Base-by-base conservation (phyloP, 2,113 vertebrate species). In the Platycercus adscitus region DNA sequence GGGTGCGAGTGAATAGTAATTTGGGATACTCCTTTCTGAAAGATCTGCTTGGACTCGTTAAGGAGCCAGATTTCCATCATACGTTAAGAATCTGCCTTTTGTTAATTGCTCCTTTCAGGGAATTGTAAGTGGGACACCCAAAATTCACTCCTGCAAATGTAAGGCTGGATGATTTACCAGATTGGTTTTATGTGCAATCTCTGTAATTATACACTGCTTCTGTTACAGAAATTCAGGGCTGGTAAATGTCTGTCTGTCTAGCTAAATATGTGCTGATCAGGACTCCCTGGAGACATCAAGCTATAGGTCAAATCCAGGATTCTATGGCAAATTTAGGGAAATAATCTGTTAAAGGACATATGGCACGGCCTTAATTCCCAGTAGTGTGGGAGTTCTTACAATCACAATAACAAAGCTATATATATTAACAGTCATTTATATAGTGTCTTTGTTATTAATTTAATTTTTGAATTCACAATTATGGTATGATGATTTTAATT, bases 181-280 rank as follows among this genome's bases (percentile, higher is more conserved):
- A 15, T 24, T 76, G 21, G 65, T 94, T 70, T 19, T 81, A 72
- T 9, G 19, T 58, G 83, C 61, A 86, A 7, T 86, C 56, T 84
- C 64, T 86, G 80, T 79, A 88, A 95, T 93, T 90, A 55, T 43
- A 75, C 0, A 0, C 63, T 75, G 21, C 33, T 93, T 70, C 76
- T 71, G 23, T 55, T 78, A 39, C 9, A 90, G 83, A 88, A 86
- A 88, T 86, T 60, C 65, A 78, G 55, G 35, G 35, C 50, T 88
- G 92, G 60, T 93, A 90, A 72, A 69, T 73, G 79, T 93, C 92
- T 81, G 75, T 91, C 82, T 94, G 79, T 95, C 91, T 90, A 31
- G 46, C 50, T 94, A 86, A 96, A 94, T 94, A 60, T 71, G 71
- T 60, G 76, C 60, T 90, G 92, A 94, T 71, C 80, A 35, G 76